Percentiles rank a stretch among this genome's conserved stretches.
phyloP scores from a whole-genome alignment of 1,140 invertebrate genomes.

The Ridgeia piscesae region DNA sequence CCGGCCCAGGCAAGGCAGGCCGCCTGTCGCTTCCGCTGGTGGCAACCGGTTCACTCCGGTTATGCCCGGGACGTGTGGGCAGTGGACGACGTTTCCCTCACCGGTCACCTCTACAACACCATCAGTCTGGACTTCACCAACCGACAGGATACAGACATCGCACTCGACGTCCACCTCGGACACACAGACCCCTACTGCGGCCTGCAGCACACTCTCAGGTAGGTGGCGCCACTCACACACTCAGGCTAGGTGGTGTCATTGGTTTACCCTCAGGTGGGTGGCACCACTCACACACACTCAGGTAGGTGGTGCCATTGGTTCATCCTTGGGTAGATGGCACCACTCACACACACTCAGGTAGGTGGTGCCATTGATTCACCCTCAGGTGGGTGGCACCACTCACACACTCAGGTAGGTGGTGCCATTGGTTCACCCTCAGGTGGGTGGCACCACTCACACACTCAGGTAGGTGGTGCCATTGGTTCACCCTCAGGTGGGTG shows the following conservation, averaged over 20 bases:
- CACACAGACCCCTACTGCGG: conserved; percentile 50
- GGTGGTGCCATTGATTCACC: too few species aligned
- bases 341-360: neutral
- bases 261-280: too few species aligned
- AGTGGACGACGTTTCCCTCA: conserved; percentile 57
- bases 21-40: conserved; percentile 56
- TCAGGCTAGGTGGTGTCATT: neutral
- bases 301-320: neutral
- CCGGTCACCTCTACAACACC: conserved; percentile 50
- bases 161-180: conserved; percentile 48
- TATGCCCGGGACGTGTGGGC: conserved; percentile 59
- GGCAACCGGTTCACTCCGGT: conserved; percentile 58
- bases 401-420: too few species aligned
- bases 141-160: conserved; percentile 37
- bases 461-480: too few species aligned
- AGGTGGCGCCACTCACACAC: neutral
- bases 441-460: too few species aligned
- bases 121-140: conserved; percentile 53
- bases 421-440: too few species aligned
- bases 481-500: too few species aligned
- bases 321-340: neutral
- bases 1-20: conserved; percentile 40
- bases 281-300: neutral
- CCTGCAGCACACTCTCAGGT: conserved; percentile 44
- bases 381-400: too few species aligned